These are phyloP conservation scores for Bombyx mori DNA, from an alignment of 1,140 invertebrate genomes.

Conservation along the genomic window DNA sequence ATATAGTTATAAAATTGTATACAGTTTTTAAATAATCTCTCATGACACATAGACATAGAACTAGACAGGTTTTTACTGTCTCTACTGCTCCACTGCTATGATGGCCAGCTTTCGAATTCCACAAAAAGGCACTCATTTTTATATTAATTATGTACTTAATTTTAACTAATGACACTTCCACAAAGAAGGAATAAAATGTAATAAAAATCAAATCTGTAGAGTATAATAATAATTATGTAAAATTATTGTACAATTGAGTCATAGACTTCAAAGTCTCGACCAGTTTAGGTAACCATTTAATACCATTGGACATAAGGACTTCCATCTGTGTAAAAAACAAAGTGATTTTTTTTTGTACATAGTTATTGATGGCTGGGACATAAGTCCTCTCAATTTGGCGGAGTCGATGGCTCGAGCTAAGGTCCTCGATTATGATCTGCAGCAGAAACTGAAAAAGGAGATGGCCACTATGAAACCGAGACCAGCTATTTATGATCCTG, in stretches of 20 bases:
- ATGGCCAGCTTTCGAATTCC: too few relatives aligned
- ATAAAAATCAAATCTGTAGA: not conserved
- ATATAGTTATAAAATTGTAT: too few relatives aligned
- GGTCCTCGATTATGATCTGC: slow-evolving; percentile 80
- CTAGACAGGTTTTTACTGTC: too few relatives aligned
- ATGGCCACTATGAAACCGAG: slow-evolving; percentile 84
- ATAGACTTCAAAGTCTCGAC: not conserved
- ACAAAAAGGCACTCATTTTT: not conserved
- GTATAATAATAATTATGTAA: not conserved
- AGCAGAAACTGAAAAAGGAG: slow-evolving; percentile 80
- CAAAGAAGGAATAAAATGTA: not conserved
- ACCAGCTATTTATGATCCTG: slow-evolving; percentile 89
- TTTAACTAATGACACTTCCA: not conserved
- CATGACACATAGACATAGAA: too few relatives aligned
- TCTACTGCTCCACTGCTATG: too few relatives aligned
- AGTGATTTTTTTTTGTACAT: not conserved
- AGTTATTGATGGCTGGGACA: slow-evolving; percentile 96
- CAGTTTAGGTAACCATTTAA: not conserved
- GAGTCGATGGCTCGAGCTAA: slow-evolving; percentile 88
- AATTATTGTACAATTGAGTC: not conserved
- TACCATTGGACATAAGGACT: not conserved
- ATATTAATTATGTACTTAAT: not conserved
- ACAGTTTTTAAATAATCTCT: too few relatives aligned
- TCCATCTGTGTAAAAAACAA: not conserved
- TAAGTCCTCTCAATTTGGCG: slow-evolving; percentile 86